Percentiles rank a stretch among this genome's conserved stretches.
These are phyloP conservation scores for Lichenostomus cassidix DNA, from an alignment of 2,113 vertebrate species.

Conservation along the genomic window DNA sequence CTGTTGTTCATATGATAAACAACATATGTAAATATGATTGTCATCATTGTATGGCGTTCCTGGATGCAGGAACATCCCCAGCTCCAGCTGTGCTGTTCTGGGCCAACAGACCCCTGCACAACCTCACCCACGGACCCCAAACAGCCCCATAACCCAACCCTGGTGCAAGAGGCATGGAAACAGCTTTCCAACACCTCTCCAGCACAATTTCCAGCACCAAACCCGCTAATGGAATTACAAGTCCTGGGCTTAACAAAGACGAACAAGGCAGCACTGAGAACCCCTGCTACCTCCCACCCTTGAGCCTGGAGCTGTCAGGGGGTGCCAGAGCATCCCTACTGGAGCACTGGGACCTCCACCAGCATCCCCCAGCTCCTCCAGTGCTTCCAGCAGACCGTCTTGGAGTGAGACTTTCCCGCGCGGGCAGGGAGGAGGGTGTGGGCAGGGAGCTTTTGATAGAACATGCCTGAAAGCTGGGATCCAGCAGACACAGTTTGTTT, in stretches of 20 bases:
- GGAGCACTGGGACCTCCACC: background rate
- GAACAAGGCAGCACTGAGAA: constrained; percentile 7
- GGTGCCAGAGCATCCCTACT: background rate
- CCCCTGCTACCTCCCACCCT: background rate
- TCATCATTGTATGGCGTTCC: rapidly evolving
- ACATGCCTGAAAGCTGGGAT: constrained; percentile 15
- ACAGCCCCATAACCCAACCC: rapidly evolving
- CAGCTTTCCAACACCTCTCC: background rate
- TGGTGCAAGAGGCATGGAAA: background rate
- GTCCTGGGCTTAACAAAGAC: background rate
- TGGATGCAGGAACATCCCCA: background rate
- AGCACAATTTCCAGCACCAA: background rate
- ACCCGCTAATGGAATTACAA: background rate
- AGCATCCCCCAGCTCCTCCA: background rate
- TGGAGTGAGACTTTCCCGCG: constrained; percentile 38
- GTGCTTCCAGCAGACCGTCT: constrained; percentile 8
- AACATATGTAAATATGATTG: background rate
- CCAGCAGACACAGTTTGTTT: constrained; percentile 54
- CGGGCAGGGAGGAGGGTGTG: constrained; percentile 33
- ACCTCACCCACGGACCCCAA: background rate
- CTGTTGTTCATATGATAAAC: rapidly evolving
- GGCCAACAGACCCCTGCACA: rapidly evolving
- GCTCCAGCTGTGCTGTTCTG: background rate
- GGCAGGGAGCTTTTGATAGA: constrained; percentile 24
- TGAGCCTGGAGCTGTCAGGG: background rate